Conservation (phyloP, 2,888 invertebrate species). For the Yponomeuta malinellus region DNA sequence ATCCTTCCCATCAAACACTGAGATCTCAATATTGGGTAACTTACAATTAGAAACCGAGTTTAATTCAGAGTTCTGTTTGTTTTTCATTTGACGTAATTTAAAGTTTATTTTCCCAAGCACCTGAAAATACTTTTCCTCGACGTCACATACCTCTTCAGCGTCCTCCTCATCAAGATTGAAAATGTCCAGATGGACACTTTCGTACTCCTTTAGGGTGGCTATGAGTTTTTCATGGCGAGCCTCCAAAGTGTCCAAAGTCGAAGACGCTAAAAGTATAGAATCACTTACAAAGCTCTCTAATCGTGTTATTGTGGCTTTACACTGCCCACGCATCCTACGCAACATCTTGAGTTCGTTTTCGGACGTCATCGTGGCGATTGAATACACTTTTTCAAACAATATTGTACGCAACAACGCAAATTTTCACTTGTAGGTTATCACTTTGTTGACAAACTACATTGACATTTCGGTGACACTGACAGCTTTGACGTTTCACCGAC, state of each 20-base stretch:
- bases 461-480: too few species aligned
- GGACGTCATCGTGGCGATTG: too few species aligned
- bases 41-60: neutral
- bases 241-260: neutral
- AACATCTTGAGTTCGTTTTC: neutral
- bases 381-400: too few species aligned
- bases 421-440: too few species aligned
- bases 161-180: neutral
- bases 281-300: neutral
- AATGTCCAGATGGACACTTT: slow-evolving; percentile 1
- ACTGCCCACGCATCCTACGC: neutral
- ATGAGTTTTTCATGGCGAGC: neutral
- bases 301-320: neutral
- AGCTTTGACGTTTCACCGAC: too few species aligned
- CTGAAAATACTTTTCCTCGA: neutral
- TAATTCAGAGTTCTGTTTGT: neutral
- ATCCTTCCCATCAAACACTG: neutral
- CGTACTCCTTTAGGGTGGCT: neutral
- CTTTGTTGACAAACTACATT: too few species aligned
- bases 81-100: neutral
- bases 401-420: too few species aligned
- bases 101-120: neutral
- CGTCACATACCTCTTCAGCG: neutral
- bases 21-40: neutral
- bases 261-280: neutral